Base-by-base conservation (phyloP, 2,888 invertebrate genomes). In the Brenthis daphne region DNA sequence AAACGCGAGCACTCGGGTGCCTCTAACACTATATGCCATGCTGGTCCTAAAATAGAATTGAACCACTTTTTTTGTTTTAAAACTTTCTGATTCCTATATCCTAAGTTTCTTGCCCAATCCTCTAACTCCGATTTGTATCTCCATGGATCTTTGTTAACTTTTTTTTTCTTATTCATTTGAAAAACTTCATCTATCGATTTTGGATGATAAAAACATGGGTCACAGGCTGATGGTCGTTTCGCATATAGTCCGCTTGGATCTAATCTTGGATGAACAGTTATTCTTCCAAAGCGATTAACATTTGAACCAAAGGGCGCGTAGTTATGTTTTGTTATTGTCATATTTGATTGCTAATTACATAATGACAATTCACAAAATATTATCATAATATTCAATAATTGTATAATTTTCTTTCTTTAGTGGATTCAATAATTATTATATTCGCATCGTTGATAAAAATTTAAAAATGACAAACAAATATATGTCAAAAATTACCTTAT, bases 21-120 rank as follows among this genome's bases (percentile, higher is more conserved):
- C 13, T 81, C 78, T 0, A 73, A 68, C 5, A 88, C 57, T 0
- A 81, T 75, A 50, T 85, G 83, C 91, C 90, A 90, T 16, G 88
- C 89, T 5, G 89, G 89, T 1, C 91, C 91, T 6, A 87, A 72
- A 43, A 88, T 57, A 2, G 85, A 80, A n/a, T 67, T 72, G 33
- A 74, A 77, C 87, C 88, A 89, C 64, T 56, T 77, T 48, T 85
- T 79, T 51, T 76, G 67, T 14, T 80, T 79, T 8, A 92, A 80
- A 24, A 90, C 69, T 69, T 79, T 79, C 76, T 86, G 86, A 70
- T 92, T 91, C 74, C 90, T 84, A 68, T 89, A 92, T 6, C 91
- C 91, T 50, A 92, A 82, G 74, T 92, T 88, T 72, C 76, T 77
- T 2, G 87, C 80, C 91, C 91, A 92, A 37, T 87, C 88, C 74